Conservation (phyloP, 1,140 invertebrate genomes). For the Liolophura sinensis region DNA sequence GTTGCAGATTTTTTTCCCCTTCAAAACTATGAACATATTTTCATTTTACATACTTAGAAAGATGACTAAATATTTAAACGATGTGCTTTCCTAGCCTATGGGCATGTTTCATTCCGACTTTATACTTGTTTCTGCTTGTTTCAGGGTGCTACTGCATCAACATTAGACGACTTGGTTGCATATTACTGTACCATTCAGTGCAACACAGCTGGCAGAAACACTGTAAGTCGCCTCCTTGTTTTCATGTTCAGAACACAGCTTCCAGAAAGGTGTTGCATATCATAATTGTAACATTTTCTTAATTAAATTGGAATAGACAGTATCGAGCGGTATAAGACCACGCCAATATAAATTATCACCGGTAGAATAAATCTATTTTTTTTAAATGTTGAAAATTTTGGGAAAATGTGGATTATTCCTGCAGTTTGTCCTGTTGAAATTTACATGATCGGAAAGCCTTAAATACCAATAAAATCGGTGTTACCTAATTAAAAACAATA, state of each 20-base stretch:
- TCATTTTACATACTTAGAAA: background rate
- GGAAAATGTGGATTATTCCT: too few species aligned
- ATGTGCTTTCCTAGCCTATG: constrained; percentile 2
- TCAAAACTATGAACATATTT: background rate
- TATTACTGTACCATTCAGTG: constrained; percentile 18
- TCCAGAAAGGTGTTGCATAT: too few species aligned
- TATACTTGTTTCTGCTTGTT: constrained; percentile 2
- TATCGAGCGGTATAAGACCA: too few species aligned
- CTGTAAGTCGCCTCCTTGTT: background rate
- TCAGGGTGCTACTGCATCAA: constrained; percentile 8
- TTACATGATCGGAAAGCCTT: too few species aligned
- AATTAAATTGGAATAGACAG: too few species aligned
- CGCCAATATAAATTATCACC: too few species aligned
- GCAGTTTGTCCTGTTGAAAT: too few species aligned
- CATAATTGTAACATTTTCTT: too few species aligned
- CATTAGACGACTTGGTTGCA: constrained; percentile 18
- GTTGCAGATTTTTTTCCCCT: background rate
- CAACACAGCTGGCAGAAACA: constrained; percentile 5
- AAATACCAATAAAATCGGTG: background rate
- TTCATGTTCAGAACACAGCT: too few species aligned
- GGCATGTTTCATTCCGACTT: background rate
- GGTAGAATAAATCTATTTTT: too few species aligned
- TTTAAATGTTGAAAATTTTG: too few species aligned
- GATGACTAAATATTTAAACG: background rate
- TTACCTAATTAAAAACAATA: background rate